Evolutionary conservation across 2,113 vertebrate genomes (phyloP), one percentile per base, ranked within the genome.

Genomic region (Notothenia coriiceps): DNA sequence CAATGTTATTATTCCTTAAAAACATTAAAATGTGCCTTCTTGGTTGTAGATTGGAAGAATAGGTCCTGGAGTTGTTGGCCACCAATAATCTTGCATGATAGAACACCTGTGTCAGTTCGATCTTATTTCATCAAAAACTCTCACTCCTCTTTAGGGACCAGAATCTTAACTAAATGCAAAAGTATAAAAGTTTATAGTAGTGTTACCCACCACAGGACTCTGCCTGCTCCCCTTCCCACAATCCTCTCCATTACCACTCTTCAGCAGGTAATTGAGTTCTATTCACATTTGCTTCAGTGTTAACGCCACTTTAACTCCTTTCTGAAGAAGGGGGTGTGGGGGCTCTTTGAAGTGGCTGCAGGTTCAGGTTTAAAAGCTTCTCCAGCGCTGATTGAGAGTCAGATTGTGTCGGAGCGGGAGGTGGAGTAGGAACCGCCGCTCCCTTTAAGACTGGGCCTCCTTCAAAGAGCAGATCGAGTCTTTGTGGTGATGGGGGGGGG

Each of bases 241-340:
- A 84, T 91, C 82, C 84, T 89, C 83, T 86, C 88, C 69, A 89
- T 91, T 92, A 88, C 69, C 63, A 65, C 85, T 89, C 78, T 75
- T 40, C 84, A 70, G 79, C 61, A 80, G 82, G 88, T 91, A 90
- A 91, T 91, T 86, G 89, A 91, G 86, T 92, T 91, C 69, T 63
- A 79, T 84, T 78, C 88, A 85, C 83, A 88, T 89, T 91, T 84
- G 78, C 86, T 78, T 88, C 79, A 85, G 84, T 65, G 50, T 73
- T 89, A 89, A 77, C 68, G 22, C 67, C 44, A 50, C 77, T 86
- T 90, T 86, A 84, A 70, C 70, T 76, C 69, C 51, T 86, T 85
- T 89, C 78, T 74, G 57, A 79, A 72, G 66, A 68, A n/a, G 22
- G 29, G 40, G 67, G 63, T 70, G 25, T 6, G 7, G 66, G 7